A percentile compares a stretch with the other conserved stretches of the same genome.
phyloP scores from a whole-genome alignment of 2,888 invertebrate genomes.

The Harpagoxenus sublaevis region DNA sequence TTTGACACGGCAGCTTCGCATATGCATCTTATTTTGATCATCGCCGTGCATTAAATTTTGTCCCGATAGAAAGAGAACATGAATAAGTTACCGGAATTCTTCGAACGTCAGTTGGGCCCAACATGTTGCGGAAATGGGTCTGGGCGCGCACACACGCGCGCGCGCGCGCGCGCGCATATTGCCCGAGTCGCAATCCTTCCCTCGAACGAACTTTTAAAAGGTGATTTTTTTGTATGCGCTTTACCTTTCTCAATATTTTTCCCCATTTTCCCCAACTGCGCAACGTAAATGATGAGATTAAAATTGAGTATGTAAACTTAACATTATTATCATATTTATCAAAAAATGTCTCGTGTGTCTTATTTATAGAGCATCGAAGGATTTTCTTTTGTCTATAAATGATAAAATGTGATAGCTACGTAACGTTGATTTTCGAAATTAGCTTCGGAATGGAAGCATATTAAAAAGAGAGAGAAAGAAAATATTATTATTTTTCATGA shows the following conservation, averaged over 20 bases:
- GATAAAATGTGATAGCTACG: not conserved
- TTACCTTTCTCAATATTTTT: not conserved
- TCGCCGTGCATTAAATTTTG: not conserved
- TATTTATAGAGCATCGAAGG: no score
- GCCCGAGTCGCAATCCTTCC: constrained; percentile 37
- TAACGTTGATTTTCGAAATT: not conserved
- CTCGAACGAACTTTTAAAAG: constrained; percentile 9
- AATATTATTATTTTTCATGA: not conserved
- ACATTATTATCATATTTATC: not conserved
- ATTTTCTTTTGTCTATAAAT: not conserved
- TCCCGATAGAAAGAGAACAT: not conserved
- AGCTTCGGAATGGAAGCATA: not conserved
- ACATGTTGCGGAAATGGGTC: constrained; percentile 60
- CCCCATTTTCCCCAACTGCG: not conserved
- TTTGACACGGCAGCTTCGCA: not conserved
- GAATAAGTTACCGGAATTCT: constrained; percentile 30
- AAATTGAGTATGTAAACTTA: not conserved
- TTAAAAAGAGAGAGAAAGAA: not conserved
- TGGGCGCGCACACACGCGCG: no score
- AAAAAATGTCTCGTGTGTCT: not conserved
- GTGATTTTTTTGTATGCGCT: not conserved
- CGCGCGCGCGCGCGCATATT: not conserved
- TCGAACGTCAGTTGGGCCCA: constrained; percentile 71
- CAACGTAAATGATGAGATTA: not conserved
- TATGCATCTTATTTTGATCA: not conserved